A percentile compares a stretch with the other conserved stretches of the same genome.
Evolutionary conservation across 1,140 invertebrate species (phyloP).

Genomic region (Drosophila serrata): DNA sequence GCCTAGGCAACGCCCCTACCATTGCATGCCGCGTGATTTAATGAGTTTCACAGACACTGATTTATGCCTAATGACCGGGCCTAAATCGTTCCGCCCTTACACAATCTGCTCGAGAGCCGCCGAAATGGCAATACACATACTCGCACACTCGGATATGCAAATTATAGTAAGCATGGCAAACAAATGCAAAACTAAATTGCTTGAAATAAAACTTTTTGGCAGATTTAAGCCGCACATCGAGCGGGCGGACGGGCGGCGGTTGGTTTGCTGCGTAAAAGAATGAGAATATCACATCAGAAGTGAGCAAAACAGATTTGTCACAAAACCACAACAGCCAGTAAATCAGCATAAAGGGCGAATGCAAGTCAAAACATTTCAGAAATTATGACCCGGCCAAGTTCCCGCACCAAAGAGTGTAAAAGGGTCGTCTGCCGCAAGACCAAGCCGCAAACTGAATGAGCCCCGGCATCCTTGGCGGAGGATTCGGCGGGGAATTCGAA

Average conservation of each 20-base stretch:
- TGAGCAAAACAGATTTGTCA: conserved; percentile 83
- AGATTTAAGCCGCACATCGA: conserved; percentile 69
- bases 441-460: conserved; percentile 61
- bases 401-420: conserved; percentile 33
- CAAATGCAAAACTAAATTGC: conserved; percentile 82
- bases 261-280: conserved; percentile 9
- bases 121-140: conserved; percentile 13
- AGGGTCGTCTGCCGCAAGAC: conserved; percentile 50
- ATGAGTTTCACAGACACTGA: conserved; percentile 66
- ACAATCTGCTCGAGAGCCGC: conserved; percentile 16
- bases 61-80: conserved; percentile 74
- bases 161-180: conserved; percentile 54
- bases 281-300: conserved; percentile 74
- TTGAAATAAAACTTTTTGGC: conserved; percentile 78
- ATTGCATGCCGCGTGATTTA: conserved; percentile 64
- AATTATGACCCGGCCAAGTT: conserved; percentile 72
- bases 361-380: conserved; percentile 82
- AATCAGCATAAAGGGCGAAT: conserved; percentile 82
- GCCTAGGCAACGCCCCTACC: conserved; percentile 51
- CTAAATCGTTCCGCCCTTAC: conserved; percentile 51
- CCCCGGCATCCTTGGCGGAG: conserved; percentile 8
- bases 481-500: background rate
- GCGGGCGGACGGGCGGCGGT: background rate
- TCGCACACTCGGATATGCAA: conserved; percentile 41
- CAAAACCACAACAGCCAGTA: conserved; percentile 82